Base-by-base conservation (phyloP, 2,113 vertebrate genomes). In the Hippocampus abdominalis region DNA sequence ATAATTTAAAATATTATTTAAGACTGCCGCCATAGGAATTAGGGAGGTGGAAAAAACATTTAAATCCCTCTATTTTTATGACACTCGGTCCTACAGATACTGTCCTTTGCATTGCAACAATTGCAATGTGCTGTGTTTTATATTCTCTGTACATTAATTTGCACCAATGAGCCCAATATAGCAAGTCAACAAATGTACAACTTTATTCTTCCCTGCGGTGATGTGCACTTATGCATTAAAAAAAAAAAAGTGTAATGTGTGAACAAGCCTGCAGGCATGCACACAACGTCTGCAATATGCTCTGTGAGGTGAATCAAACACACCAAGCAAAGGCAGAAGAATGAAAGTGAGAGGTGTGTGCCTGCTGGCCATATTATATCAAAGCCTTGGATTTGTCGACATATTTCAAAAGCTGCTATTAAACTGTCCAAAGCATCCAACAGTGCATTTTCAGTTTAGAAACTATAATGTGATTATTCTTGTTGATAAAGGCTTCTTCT, bases 381-480 rank as follows among this genome's bases (percentile, higher is more conserved):
- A 20, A 48, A 72, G 16, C 27, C 56, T 57, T 27, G 40, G 40
- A 40, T 21, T 27, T 27, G 64, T 23, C 27, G 13, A 60, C 32
- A 9, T 7, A 8, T 53, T 53, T 53, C n/a, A n/a, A 9, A 9
- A 44, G 32, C 44, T 49, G 39, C 62, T 40, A 69, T 67, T 10
- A 39, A 59, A 71, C 66, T 9, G 75, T 78, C 60, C 54, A 3
- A 7, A 48, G 66, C 29, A 1, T 49, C 69, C 76, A 51, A 64
- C 21, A 18, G 63, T 15, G 70, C 51, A 85, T 82, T 84, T 78
- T 59, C 69, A 64, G 80, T 78, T 70, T 63, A 3, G 6, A 66
- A 67, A 20, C 1, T 3, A 15, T 13, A 4, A 46, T 16, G 44
- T 21, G 29, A 42, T 12, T 68, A 56, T 64, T 56, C 68, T 27